A percentile compares a stretch with the other conserved stretches of the same genome.
Evolutionary conservation across 1,140 invertebrate species (phyloP).

Genomic region (Drosophila santomea): DNA sequence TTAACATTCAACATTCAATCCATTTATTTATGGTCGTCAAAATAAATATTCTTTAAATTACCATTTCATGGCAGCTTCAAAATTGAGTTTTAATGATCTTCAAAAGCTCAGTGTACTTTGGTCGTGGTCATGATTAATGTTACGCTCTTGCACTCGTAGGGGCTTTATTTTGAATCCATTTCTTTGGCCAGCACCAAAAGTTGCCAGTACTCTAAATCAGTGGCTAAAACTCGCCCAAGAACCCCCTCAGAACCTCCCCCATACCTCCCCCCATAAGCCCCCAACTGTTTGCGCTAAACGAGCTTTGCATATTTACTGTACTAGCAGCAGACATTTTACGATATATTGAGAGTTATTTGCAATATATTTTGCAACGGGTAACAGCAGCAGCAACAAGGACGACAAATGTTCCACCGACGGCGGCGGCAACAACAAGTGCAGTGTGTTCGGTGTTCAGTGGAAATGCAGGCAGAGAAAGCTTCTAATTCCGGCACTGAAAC

Average conservation of each 20-base stretch:
- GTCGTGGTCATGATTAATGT: constrained; percentile 14
- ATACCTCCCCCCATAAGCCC: constrained; percentile 6
- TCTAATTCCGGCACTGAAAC: constrained; percentile 82
- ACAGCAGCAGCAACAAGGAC: constrained; percentile 78
- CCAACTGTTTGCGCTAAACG: constrained; percentile 74
- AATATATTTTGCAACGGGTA: constrained; percentile 75
- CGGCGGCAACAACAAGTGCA: constrained; percentile 50
- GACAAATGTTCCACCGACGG: constrained; percentile 78
- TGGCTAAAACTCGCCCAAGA: constrained; percentile 40
- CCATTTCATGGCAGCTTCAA: too few species aligned
- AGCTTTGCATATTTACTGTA: constrained; percentile 83
- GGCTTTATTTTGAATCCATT: constrained; percentile 19
- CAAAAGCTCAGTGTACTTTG: background rate
- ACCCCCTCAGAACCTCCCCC: background rate
- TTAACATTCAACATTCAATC: too few species aligned
- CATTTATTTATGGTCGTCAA: too few species aligned
- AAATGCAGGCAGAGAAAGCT: constrained; percentile 82
- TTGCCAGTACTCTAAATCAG: constrained; percentile 39
- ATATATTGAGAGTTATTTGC: constrained; percentile 83
- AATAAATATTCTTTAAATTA: too few species aligned
- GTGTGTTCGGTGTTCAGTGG: constrained; percentile 37
- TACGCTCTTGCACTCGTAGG: constrained; percentile 16
- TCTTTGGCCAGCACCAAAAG: constrained; percentile 33
- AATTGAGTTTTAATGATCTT: background rate
- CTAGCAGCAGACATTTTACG: constrained; percentile 80